Conservation (phyloP, 2,888 invertebrate species). For the Tetropium fuscum region DNA sequence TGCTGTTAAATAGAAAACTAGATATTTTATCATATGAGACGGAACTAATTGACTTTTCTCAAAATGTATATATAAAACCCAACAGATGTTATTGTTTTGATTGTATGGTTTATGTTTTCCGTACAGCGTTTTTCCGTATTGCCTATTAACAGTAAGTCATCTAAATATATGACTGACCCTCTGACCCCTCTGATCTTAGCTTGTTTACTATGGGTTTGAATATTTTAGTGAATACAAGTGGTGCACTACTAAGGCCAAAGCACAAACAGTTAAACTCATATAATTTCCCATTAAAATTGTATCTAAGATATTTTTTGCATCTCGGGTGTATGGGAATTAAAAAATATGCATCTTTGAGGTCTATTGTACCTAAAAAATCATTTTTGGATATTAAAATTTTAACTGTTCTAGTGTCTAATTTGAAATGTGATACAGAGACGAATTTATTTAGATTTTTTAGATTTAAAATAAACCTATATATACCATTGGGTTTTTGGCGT, state of each 20-base stretch:
- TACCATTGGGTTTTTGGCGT: neutral
- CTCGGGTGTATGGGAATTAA: neutral
- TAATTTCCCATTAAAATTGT: neutral
- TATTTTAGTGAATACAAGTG: neutral
- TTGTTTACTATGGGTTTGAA: conserved; percentile 1
- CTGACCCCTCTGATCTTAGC: neutral
- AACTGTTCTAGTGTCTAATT: neutral
- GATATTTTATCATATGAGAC: too few relatives aligned
- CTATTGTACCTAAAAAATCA: neutral
- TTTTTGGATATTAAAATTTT: neutral
- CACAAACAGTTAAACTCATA: neutral
- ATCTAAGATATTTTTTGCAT: neutral
- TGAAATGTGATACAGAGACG: neutral
- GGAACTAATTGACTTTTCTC: too few relatives aligned
- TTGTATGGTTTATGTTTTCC: too few relatives aligned
- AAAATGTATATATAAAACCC: too few relatives aligned
- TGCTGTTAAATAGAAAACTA: too few relatives aligned
- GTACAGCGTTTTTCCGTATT: too few relatives aligned
- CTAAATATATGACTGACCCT: too few relatives aligned
- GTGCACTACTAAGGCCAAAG: neutral
- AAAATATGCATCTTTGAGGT: neutral
- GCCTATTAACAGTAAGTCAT: too few relatives aligned
- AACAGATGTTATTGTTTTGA: too few relatives aligned
- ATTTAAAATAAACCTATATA: neutral
- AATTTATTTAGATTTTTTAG: neutral